Conservation (phyloP, 2,113 vertebrate species). For the Pseudorasbora parva region DNA sequence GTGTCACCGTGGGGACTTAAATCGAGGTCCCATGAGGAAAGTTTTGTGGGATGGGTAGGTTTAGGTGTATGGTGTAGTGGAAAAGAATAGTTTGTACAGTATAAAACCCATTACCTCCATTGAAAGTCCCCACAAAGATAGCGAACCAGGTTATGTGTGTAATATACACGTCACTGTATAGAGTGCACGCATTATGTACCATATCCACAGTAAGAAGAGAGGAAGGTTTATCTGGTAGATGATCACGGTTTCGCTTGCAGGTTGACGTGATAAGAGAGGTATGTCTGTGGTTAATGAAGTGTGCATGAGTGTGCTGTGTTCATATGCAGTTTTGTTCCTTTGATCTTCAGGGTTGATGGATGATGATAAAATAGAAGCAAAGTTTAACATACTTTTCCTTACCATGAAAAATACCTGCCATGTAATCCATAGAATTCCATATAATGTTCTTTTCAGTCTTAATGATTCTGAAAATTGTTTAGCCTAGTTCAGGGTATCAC, state of each 20-base stretch:
- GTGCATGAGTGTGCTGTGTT: constrained; percentile 16
- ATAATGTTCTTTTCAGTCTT: too few relatives aligned
- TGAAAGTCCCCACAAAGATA: too few relatives aligned
- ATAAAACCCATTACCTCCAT: too few relatives aligned
- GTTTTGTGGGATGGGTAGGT: too few relatives aligned
- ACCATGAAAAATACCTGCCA: not conserved
- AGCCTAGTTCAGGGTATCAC: not conserved
- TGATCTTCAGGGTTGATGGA: constrained; percentile 11
- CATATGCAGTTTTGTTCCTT: constrained; percentile 1
- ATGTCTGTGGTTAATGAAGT: constrained; percentile 29
- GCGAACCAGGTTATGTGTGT: not conserved
- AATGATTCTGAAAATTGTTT: not conserved
- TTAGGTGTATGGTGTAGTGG: too few relatives aligned
- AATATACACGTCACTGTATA: not conserved
- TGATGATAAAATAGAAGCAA: constrained; percentile 5
- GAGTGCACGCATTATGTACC: not conserved
- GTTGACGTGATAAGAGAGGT: constrained; percentile 13
- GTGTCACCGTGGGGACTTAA: too few relatives aligned
- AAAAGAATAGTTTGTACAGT: too few relatives aligned
- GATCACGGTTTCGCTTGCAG: not conserved
- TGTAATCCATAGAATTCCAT: too few relatives aligned
- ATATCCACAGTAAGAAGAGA: not conserved
- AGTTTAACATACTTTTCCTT: not conserved
- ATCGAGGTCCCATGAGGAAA: too few relatives aligned
- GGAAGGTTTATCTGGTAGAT: constrained; percentile 18